Percentiles rank a stretch among this genome's conserved stretches.
phyloP scores from a whole-genome alignment of 2,797 vertebrate species.

The Gadopsis marmoratus region DNA sequence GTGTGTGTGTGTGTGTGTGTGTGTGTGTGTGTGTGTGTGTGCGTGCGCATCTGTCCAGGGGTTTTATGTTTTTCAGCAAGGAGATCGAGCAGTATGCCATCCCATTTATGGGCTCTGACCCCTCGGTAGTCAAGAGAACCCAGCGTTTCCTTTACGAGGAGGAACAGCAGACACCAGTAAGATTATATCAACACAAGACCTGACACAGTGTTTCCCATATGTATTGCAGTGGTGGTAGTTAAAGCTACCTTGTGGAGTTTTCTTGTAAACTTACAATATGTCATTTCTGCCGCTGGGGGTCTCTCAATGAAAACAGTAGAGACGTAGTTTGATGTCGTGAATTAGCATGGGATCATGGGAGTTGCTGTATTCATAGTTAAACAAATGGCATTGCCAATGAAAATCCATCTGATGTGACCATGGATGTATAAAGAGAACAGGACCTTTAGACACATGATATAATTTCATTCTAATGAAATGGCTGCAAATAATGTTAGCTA shows the following conservation, averaged over 20 bases:
- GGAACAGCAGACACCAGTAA: constrained; percentile 87
- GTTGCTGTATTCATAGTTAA: no score
- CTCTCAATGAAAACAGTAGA: no score
- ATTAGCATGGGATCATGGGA: no score
- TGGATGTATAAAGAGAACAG: no score
- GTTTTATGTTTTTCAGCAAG: constrained; percentile 85
- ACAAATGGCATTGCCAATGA: no score
- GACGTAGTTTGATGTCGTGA: no score
- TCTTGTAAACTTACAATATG: no score
- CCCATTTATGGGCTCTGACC: constrained; percentile 90
- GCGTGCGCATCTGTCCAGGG: constrained; percentile 64
- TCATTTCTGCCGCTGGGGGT: no score
- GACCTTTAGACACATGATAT: no score
- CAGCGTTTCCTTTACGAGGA: constrained; percentile 88
- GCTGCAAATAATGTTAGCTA: no score
- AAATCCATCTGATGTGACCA: no score
- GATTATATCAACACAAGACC: constrained; percentile 43
- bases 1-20: not conserved
- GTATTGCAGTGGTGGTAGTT: not conserved
- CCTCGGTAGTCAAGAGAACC: constrained; percentile 89
- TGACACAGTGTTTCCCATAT: not conserved
- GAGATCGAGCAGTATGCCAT: constrained; percentile 86
- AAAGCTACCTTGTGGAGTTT: not conserved
- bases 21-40: constrained; percentile 5
- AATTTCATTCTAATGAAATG: no score